phyloP scores from a whole-genome alignment of 2,113 vertebrate genomes.

The Vulpes ferrilata region DNA sequence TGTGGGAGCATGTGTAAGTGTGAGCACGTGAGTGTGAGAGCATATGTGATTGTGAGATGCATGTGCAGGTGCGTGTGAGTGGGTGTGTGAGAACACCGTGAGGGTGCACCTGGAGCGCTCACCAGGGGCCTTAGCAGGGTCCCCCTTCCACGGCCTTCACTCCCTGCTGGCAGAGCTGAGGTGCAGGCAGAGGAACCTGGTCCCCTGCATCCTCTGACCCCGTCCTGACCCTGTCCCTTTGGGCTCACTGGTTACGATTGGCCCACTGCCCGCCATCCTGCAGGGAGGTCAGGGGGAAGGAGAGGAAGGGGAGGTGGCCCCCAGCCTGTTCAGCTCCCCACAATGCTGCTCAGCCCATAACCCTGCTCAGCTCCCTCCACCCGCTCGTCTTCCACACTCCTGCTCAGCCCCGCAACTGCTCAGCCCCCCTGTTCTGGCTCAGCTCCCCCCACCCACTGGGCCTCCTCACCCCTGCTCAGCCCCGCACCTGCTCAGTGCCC shows the following conservation, averaged over 20 bases:
- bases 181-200: too few species aligned
- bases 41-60: neutral
- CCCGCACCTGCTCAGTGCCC: neutral
- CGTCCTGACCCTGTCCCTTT: neutral
- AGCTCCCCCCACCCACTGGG: neutral
- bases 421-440: accelerated
- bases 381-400: neutral
- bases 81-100: neutral
- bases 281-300: neutral
- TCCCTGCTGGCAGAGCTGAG: neutral
- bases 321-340: neutral
- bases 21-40: neutral
- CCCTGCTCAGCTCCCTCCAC: neutral
- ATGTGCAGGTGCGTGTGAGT: neutral
- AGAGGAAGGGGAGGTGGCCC: too few species aligned
- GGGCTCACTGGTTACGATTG: too few species aligned
- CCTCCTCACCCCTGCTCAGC: neutral
- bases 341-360: neutral
- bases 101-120: neutral
- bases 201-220: too few species aligned
- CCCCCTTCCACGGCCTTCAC: neutral
- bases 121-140: too few species aligned
- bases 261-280: too few species aligned
- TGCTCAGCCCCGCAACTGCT: neutral
- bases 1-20: too few species aligned